phyloP scores from a whole-genome alignment of 2,113 vertebrate species.

The Cinclus cinclus region DNA sequence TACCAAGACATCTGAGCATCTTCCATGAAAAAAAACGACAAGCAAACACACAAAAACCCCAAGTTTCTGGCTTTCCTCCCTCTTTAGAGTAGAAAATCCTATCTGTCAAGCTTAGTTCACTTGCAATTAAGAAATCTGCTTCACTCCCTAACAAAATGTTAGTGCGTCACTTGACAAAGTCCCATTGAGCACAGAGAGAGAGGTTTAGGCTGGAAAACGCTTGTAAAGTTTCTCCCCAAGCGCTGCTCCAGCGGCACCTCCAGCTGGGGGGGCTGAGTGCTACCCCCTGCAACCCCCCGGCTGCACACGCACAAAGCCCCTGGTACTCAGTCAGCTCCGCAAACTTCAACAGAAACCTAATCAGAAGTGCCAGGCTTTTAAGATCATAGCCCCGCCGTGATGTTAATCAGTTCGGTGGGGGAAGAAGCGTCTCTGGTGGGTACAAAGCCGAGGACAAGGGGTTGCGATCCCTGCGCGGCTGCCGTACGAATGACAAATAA shows the following conservation, averaged over 20 bases:
- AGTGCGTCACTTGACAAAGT: not conserved
- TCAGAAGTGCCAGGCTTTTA: slow-evolving; percentile 48
- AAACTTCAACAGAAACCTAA: slow-evolving; percentile 31
- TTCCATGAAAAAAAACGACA: not conserved
- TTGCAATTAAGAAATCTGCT: slow-evolving; percentile 52
- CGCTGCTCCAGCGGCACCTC: not conserved
- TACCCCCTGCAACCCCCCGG: not conserved
- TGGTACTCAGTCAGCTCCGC: not conserved
- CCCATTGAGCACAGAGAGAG: slow-evolving; percentile 3
- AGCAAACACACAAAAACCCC: not conserved
- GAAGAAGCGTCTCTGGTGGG: not conserved
- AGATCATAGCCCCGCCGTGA: slow-evolving; percentile 52
- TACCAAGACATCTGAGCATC: slow-evolving; percentile 27
- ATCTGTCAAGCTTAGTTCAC: slow-evolving; percentile 21
- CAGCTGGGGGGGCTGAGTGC: not conserved
- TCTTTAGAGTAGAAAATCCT: slow-evolving; percentile 19
- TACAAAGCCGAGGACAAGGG: not conserved
- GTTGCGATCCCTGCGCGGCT: not conserved
- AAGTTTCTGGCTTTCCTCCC: slow-evolving; percentile 3
- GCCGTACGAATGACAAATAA: not conserved
- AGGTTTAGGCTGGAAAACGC: slow-evolving; percentile 23
- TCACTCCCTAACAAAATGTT: slow-evolving; percentile 45
- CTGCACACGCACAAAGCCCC: slow-evolving; percentile 21
- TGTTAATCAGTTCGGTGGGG: not conserved
- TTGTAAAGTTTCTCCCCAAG: slow-evolving; percentile 26